Conservation (phyloP, 2,888 invertebrate species). For the Xanthorhoe spadicearia region DNA sequence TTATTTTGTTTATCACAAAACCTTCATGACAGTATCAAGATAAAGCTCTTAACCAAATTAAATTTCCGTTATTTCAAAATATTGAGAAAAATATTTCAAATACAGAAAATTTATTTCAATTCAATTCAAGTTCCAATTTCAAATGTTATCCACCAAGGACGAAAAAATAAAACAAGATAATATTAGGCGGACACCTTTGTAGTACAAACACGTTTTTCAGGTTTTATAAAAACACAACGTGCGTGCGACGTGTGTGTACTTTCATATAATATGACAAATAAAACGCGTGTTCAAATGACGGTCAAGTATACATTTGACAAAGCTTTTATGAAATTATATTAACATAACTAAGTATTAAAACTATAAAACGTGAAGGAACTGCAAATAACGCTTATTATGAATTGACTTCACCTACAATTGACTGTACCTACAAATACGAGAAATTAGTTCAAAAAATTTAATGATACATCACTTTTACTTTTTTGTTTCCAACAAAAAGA, state of each 20-base stretch:
- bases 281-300: neutral
- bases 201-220: conserved; percentile 41
- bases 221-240: conserved; percentile 40
- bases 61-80: neutral
- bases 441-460: too few relatives aligned
- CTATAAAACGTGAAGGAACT: too few relatives aligned
- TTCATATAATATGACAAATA: conserved; percentile 2
- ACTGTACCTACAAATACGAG: too few relatives aligned
- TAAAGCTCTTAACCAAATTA: too few relatives aligned
- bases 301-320: neutral
- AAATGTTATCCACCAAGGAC: neutral
- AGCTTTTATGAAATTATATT: neutral
- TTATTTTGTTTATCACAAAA: too few relatives aligned
- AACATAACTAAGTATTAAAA: neutral
- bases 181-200: conserved; percentile 8
- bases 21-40: too few relatives aligned
- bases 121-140: too few relatives aligned
- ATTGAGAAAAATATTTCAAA: neutral
- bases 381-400: too few relatives aligned
- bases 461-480: too few relatives aligned
- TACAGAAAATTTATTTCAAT: neutral
- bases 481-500: too few relatives aligned
- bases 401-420: too few relatives aligned
- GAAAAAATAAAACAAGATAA: neutral
- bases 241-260: conserved; percentile 22